phyloP scores from a whole-genome alignment of 2,888 invertebrate genomes.

The Azorinus chamasolen region DNA sequence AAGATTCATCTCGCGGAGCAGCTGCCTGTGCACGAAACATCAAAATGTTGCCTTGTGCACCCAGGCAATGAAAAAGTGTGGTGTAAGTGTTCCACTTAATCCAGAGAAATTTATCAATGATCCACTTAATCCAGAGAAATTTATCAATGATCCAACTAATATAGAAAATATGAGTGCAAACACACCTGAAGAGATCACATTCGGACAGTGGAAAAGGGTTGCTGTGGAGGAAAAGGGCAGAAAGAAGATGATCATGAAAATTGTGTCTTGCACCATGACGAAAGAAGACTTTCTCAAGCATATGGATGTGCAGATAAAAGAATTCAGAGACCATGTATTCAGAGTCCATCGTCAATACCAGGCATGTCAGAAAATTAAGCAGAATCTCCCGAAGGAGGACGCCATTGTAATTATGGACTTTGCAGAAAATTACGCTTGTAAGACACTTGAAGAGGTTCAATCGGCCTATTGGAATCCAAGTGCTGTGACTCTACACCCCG shows the following conservation, averaged over 20 bases:
- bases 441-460: conserved; percentile 7
- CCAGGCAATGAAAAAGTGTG: conserved; percentile 9
- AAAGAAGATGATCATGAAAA: conserved; percentile 1
- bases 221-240: not conserved
- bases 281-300: not conserved
- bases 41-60: conserved; percentile 28
- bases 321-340: not conserved
- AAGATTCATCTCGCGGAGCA: conserved; percentile 21
- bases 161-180: not conserved
- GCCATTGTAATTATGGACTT: not conserved
- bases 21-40: conserved; percentile 43
- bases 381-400: not conserved
- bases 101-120: conserved; percentile 35
- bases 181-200: not conserved
- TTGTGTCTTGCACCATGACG: not conserved
- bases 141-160: too few species aligned
- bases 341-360: conserved; percentile 4
- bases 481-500: conserved; percentile 59
- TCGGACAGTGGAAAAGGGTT: not conserved
- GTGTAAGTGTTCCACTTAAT: conserved; percentile 17
- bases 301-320: not conserved
- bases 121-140: too few species aligned
- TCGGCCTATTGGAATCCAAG: conserved; percentile 59
- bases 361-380: not conserved
- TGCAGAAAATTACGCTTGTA: conserved; percentile 7